phyloP scores from a whole-genome alignment of 2,888 invertebrate species.

The Andricus curvator region DNA sequence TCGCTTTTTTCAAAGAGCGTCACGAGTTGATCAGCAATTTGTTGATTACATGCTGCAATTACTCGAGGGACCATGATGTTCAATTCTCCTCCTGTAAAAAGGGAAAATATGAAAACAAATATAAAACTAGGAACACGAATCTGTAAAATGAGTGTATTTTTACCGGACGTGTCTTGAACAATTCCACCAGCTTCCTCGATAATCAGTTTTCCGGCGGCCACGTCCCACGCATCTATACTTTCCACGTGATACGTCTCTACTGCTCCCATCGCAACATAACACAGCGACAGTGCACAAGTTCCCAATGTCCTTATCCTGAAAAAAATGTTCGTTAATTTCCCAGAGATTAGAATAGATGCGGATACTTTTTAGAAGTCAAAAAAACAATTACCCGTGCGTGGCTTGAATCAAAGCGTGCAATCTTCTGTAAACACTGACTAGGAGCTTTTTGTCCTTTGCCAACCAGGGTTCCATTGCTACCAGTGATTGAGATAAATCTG shows the following conservation, averaged over 20 bases:
- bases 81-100: conserved; percentile 77
- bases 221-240: conserved; percentile 89
- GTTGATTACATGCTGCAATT: conserved; percentile 80
- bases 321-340: conserved; percentile 30
- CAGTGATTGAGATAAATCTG: conserved; percentile 75
- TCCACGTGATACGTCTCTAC: conserved; percentile 86
- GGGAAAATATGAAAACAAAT: conserved; percentile 4
- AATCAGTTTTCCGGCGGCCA: conserved; percentile 87
- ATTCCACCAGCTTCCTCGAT: conserved; percentile 89
- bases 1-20: conserved; percentile 79
- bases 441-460: conserved; percentile 66
- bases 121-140: background rate
- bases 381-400: conserved; percentile 68
- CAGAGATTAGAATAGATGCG: background rate
- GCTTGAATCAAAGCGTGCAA: conserved; percentile 70
- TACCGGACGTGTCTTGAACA: conserved; percentile 83
- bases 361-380: background rate
- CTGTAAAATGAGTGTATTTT: conserved; percentile 31
- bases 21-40: conserved; percentile 79
- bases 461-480: conserved; percentile 73
- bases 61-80: conserved; percentile 82
- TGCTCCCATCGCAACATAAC: conserved; percentile 86
- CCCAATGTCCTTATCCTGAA: conserved; percentile 83
- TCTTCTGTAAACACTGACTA: conserved; percentile 64
- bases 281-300: conserved; percentile 86